A percentile compares a stretch with the other conserved stretches of the same genome.
phyloP scores from a whole-genome alignment of 2,113 vertebrate genomes.

The Pogonocichla stellata region DNA sequence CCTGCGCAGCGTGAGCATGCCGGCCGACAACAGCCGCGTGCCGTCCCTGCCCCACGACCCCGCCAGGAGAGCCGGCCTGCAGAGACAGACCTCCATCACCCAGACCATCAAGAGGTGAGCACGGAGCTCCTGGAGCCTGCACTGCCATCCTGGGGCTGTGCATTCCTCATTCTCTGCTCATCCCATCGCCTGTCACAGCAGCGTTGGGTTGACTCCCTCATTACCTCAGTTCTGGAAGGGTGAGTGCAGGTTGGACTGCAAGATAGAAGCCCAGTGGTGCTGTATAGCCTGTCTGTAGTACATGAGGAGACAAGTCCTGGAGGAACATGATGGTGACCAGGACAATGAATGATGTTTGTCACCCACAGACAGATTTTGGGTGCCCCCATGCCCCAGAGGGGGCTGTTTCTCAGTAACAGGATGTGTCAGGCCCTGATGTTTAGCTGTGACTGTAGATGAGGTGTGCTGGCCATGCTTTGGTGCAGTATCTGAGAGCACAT shows the following conservation, averaged over 20 bases:
- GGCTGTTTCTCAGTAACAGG: background rate
- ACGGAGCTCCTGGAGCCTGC: background rate
- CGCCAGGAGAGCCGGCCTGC: constrained; percentile 78
- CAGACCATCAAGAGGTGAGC: constrained; percentile 96
- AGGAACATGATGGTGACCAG: background rate
- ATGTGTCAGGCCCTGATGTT: background rate
- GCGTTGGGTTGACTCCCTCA: background rate
- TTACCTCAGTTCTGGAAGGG: accelerated
- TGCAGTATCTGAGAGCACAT: background rate
- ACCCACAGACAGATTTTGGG: background rate
- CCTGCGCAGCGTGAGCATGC: constrained; percentile 94
- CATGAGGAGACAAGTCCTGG: background rate
- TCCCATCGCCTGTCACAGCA: background rate
- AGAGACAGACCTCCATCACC: constrained; percentile 94
- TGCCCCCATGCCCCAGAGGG: background rate
- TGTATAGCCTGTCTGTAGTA: background rate
- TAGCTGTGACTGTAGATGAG: background rate
- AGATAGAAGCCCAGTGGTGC: background rate
- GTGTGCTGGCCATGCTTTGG: background rate
- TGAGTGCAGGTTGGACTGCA: background rate
- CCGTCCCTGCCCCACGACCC: constrained; percentile 81
- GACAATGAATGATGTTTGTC: background rate
- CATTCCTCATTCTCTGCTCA: background rate
- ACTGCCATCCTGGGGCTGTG: background rate
- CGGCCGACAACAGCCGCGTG: constrained; percentile 82